Conservation (phyloP, 2,113 vertebrate species). For the Stegostoma tigrinum region DNA sequence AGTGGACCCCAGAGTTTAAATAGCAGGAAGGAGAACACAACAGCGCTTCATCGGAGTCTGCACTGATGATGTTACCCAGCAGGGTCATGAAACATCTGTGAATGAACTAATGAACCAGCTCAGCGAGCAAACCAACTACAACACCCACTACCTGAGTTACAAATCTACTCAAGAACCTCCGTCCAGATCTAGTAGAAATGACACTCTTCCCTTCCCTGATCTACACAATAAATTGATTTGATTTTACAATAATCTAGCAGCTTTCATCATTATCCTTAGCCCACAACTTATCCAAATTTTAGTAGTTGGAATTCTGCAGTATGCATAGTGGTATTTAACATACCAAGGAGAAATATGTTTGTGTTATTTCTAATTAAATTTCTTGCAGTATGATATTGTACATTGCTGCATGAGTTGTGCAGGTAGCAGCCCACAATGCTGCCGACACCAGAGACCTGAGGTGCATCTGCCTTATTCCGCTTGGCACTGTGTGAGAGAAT, state of each 20-base stretch:
- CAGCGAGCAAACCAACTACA: no score
- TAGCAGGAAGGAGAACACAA: no score
- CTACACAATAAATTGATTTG: not conserved
- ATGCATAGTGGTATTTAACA: not conserved
- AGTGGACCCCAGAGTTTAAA: no score
- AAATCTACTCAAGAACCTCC: no score
- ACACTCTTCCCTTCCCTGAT: not conserved
- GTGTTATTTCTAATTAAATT: not conserved
- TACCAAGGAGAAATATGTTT: not conserved
- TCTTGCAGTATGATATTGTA: not conserved
- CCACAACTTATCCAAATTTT: not conserved
- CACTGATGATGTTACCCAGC: no score
- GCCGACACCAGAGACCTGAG: not conserved
- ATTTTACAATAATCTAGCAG: not conserved
- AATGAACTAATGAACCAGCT: no score
- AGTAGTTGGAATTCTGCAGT: not conserved
- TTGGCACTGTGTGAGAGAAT: not conserved
- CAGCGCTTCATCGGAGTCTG: no score
- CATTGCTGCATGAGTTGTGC: not conserved
- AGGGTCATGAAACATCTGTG: no score
- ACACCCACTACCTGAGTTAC: no score
- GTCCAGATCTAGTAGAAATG: not conserved
- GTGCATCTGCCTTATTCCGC: not conserved
- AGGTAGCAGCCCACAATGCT: not conserved
- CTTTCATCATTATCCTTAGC: not conserved